phyloP scores from a whole-genome alignment of 2,113 vertebrate genomes.

The Natator depressus region DNA sequence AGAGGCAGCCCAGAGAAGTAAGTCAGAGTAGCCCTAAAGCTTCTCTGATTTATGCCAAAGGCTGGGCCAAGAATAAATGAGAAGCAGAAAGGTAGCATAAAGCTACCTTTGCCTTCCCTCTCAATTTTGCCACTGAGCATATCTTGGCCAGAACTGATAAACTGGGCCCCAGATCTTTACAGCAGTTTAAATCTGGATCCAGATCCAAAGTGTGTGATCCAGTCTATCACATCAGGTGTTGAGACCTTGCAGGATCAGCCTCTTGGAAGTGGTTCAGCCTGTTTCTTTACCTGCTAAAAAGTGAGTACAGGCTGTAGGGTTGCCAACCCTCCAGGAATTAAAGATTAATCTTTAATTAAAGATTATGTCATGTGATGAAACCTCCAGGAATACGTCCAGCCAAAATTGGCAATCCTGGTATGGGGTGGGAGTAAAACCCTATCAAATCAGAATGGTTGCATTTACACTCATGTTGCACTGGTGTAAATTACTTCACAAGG shows the following conservation, averaged over 20 bases:
- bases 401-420: background rate
- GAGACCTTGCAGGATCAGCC: background rate
- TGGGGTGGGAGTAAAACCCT: background rate
- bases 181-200: background rate
- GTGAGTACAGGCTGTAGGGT: background rate
- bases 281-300: background rate
- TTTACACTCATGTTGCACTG: background rate
- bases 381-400: background rate
- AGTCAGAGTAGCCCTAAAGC: background rate
- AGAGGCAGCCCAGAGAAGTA: background rate
- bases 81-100: background rate
- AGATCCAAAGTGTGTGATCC: conserved; percentile 6
- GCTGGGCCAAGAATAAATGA: background rate
- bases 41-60: background rate
- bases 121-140: background rate
- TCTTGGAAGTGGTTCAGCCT: background rate
- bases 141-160: background rate
- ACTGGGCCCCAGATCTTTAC: background rate
- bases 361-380: background rate
- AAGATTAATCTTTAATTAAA: background rate
- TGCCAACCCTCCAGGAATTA: background rate
- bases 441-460: background rate
- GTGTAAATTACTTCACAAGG: background rate
- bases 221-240: background rate
- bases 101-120: background rate